Evolutionary conservation across 2,113 vertebrate species (phyloP).

Genomic region (Motacilla alba): DNA sequence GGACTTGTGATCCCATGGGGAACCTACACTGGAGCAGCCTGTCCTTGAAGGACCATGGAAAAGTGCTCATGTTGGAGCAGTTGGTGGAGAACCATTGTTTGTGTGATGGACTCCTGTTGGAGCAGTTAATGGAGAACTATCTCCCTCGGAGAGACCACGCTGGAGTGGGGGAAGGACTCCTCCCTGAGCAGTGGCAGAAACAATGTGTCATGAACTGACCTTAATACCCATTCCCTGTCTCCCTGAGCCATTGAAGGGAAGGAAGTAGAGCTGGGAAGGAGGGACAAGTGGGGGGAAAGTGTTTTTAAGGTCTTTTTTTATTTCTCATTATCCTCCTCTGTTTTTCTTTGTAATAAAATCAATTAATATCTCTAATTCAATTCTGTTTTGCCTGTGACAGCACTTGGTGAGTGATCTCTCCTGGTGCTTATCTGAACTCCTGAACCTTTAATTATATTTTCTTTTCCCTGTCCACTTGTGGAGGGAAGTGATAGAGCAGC

Average conservation of each 20-base stretch:
- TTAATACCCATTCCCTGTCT: background rate
- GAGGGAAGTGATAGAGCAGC: background rate
- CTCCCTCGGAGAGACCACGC: fast-evolving
- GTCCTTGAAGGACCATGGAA: background rate
- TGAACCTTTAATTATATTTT: background rate
- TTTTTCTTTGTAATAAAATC: background rate
- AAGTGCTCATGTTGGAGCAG: background rate
- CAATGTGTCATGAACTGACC: fast-evolving
- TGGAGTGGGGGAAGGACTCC: background rate
- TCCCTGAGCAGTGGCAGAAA: background rate
- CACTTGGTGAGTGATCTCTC: background rate
- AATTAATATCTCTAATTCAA: background rate
- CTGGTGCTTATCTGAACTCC: background rate
- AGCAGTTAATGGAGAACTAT: background rate
- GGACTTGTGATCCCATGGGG: background rate
- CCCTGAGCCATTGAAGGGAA: fast-evolving
- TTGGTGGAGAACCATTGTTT: background rate
- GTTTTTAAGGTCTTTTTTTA: background rate
- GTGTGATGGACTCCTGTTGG: fast-evolving
- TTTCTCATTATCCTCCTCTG: background rate
- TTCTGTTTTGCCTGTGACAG: background rate
- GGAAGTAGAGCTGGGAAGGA: background rate
- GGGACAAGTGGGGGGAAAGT: fast-evolving
- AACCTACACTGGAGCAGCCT: background rate
- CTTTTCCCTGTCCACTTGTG: background rate